Conservation (phyloP, 30 jellyfish, hydroid and myxozoan species). For the Mastigias papua region DNA sequence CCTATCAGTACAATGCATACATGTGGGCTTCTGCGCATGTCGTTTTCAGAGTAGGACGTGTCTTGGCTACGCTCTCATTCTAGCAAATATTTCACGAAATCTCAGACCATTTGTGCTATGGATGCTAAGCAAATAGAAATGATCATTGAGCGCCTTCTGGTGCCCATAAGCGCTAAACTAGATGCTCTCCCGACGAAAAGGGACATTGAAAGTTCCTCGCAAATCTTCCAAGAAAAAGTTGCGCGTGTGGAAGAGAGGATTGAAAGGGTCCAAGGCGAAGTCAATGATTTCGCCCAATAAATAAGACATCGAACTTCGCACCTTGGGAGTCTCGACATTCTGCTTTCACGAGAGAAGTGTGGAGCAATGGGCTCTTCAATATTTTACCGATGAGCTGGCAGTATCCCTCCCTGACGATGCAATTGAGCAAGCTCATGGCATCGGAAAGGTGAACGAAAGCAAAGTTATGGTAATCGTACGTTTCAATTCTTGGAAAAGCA, state of each 20-base stretch:
- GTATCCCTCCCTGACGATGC: slow-evolving; percentile 15
- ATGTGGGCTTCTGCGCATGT: slow-evolving; percentile 15
- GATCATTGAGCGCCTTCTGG: slow-evolving; percentile 37
- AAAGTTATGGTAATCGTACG: slow-evolving; percentile 4
- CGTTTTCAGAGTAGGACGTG: slow-evolving; percentile 36
- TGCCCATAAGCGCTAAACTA: slow-evolving; percentile 11
- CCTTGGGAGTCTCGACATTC: slow-evolving; percentile 14
- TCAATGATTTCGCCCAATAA: slow-evolving; percentile 14
- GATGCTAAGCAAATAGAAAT: slow-evolving; percentile 11
- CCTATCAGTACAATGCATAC: too few species aligned
- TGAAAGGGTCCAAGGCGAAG: slow-evolving; percentile 40
- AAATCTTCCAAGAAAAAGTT: slow-evolving; percentile 29
- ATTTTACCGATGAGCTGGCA: slow-evolving; percentile 6
- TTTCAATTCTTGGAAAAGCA: not conserved
- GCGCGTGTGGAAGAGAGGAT: slow-evolving; percentile 21
- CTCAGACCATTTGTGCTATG: slow-evolving; percentile 25
- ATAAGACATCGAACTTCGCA: slow-evolving; percentile 23
- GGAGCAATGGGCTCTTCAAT: slow-evolving; percentile 14
- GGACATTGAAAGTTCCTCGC: slow-evolving; percentile 24
- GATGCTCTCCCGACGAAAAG: slow-evolving; percentile 30
- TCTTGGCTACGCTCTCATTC: slow-evolving; percentile 37
- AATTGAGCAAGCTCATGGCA: slow-evolving; percentile 7
- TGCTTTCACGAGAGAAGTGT: not conserved
- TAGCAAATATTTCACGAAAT: slow-evolving; percentile 1
- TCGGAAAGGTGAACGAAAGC: slow-evolving; percentile 5